These are phyloP conservation scores for Mellivora capensis DNA, from an alignment of 2,113 vertebrate genomes.

Conservation along the genomic window DNA sequence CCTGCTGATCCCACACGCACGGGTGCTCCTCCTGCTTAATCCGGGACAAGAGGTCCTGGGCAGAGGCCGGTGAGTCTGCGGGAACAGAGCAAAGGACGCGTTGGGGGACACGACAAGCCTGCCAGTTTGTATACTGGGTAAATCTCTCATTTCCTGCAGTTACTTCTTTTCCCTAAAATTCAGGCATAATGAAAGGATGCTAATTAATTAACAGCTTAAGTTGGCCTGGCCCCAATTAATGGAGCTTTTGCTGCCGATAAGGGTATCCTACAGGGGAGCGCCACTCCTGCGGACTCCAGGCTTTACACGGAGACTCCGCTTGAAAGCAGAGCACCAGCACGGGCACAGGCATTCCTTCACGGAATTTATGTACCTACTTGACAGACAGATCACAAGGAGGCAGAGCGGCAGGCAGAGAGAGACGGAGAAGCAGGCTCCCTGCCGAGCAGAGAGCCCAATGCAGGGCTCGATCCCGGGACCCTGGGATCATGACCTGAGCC, in stretches of 20 bases:
- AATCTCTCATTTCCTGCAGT: background rate
- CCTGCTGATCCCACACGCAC: slow-evolving; percentile 70
- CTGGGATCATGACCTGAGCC: too few species aligned
- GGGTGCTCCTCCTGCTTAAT: slow-evolving; percentile 42
- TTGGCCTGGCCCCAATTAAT: background rate
- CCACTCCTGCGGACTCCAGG: background rate
- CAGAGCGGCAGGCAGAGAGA: too few species aligned
- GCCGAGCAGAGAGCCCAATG: too few species aligned
- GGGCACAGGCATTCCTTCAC: too few species aligned
- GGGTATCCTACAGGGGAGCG: background rate
- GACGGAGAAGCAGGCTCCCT: too few species aligned
- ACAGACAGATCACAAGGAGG: too few species aligned
- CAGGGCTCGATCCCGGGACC: too few species aligned
- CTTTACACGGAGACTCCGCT: background rate
- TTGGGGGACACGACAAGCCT: fast-evolving
- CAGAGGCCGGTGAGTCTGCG: slow-evolving; percentile 56
- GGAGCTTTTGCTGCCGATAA: background rate
- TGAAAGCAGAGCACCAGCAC: background rate
- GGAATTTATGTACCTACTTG: too few species aligned
- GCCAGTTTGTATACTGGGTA: background rate
- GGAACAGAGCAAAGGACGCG: background rate
- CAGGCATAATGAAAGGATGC: background rate
- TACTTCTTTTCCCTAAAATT: background rate
- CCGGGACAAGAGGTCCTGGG: slow-evolving; percentile 72
- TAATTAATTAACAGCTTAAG: background rate